phyloP scores from a whole-genome alignment of 2,113 vertebrate species.

The Scopus umbretta region DNA sequence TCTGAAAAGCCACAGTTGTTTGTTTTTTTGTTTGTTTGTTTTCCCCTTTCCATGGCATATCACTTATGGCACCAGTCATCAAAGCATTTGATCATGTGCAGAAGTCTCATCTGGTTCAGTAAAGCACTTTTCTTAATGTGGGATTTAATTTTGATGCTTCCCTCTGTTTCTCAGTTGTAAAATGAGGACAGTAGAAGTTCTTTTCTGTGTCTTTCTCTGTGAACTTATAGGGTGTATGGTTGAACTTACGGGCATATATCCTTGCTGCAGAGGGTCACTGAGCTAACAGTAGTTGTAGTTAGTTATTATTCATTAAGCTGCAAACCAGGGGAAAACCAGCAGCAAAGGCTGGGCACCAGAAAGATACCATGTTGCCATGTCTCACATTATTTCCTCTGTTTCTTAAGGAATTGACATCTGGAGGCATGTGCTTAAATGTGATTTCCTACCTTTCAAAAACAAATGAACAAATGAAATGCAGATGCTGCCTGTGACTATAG shows the following conservation, averaged over 20 bases:
- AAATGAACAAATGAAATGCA: neutral
- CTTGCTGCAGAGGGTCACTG: neutral
- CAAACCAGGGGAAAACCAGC: neutral
- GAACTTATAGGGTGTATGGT: neutral
- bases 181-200: neutral
- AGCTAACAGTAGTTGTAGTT: neutral
- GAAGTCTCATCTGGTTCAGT: neutral
- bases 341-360: neutral
- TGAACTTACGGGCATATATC: neutral
- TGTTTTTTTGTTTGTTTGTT: neutral
- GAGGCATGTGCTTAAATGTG: neutral
- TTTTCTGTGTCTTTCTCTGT: neutral
- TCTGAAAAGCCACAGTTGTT: neutral
- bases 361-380: accelerated
- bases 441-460: neutral
- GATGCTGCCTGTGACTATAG: neutral
- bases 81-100: neutral
- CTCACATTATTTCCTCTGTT: neutral
- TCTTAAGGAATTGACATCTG: neutral
- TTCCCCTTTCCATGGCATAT: neutral
- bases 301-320: neutral
- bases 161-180: neutral
- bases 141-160: neutral
- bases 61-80: neutral
- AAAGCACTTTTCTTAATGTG: neutral